A percentile compares a stretch with the other conserved stretches of the same genome.
These are phyloP conservation scores for Apodemia duryi DNA, from an alignment of 2,888 invertebrate genomes.

Conservation along the genomic window DNA sequence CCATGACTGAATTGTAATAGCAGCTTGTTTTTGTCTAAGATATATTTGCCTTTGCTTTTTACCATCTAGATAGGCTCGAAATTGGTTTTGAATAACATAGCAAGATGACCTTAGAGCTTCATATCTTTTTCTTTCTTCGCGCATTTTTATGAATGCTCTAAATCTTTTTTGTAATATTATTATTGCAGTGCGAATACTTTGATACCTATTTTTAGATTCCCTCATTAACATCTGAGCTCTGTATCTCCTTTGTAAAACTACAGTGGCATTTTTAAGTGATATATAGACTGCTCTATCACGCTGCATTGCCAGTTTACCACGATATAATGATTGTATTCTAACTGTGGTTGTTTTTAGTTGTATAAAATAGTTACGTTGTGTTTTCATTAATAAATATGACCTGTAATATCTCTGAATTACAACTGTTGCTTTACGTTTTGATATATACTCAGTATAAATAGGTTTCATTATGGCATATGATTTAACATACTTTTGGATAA, in stretches of 20 bases:
- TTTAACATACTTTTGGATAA: constrained; percentile 72
- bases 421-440: constrained; percentile 43
- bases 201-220: constrained; percentile 31
- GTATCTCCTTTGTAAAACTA: constrained; percentile 47
- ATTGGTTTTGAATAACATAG: constrained; percentile 57
- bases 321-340: constrained; percentile 56
- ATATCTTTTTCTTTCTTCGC: constrained; percentile 44
- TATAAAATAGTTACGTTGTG: constrained; percentile 34
- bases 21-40: constrained; percentile 47
- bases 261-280: constrained; percentile 43
- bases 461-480: constrained; percentile 49
- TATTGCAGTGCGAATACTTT: constrained; percentile 33
- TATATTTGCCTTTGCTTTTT: constrained; percentile 45
- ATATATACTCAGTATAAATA: constrained; percentile 40
- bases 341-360: constrained; percentile 39
- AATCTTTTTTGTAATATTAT: constrained; percentile 57
- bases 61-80: constrained; percentile 49
- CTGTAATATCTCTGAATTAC: constrained; percentile 44
- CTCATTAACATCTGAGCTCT: constrained; percentile 43
- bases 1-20: constrained; percentile 52
- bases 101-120: constrained; percentile 44
- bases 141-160: constrained; percentile 56
- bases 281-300: constrained; percentile 41
- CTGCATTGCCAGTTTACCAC: constrained; percentile 55
- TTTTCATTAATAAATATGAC: constrained; percentile 36